These are phyloP conservation scores for Imbricaverruca yamaguchii DNA, from an alignment of 2,888 invertebrate genomes.

Conservation along the genomic window DNA sequence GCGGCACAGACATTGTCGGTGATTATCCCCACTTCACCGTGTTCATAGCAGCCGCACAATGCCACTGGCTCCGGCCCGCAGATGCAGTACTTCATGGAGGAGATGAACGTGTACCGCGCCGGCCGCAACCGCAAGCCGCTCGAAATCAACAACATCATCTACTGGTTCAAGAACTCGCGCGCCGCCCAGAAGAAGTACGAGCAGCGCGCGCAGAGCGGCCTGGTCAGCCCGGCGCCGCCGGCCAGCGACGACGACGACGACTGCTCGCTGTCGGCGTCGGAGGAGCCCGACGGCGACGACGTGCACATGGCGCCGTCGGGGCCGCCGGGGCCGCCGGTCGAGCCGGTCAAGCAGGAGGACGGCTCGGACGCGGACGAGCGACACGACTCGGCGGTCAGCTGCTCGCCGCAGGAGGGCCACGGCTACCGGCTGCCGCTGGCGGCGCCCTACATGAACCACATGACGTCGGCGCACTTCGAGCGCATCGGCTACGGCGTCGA, in stretches of 20 bases:
- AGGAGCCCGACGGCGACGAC: neutral
- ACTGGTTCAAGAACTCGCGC: constrained; percentile 71
- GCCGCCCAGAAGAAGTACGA: constrained; percentile 33
- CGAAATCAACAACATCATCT: constrained; percentile 91
- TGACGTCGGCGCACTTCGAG: neutral
- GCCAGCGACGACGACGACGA: constrained; percentile 29
- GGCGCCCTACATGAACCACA: neutral
- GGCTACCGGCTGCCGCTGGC: neutral
- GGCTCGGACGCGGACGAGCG: constrained; percentile 3
- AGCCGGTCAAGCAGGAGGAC: neutral
- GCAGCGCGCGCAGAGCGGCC: constrained; percentile 30
- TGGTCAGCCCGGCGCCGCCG: constrained; percentile 29
- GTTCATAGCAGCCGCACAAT: no score
- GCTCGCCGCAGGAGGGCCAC: neutral
- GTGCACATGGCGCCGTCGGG: neutral
- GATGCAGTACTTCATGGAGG: constrained; percentile 90
- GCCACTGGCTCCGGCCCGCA: constrained; percentile 32
- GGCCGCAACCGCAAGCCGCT: constrained; percentile 85
- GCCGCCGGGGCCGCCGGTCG: neutral
- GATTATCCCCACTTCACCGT: no score
- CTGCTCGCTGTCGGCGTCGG: constrained; percentile 26
- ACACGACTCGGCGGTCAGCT: neutral
- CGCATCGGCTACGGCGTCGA: constrained; percentile 3
- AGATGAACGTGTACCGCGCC: constrained; percentile 85
- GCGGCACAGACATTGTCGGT: no score